A percentile compares a stretch with the other conserved stretches of the same genome.
phyloP scores from a whole-genome alignment of 2,888 invertebrate genomes.

The Caenorhabditis angaria region DNA sequence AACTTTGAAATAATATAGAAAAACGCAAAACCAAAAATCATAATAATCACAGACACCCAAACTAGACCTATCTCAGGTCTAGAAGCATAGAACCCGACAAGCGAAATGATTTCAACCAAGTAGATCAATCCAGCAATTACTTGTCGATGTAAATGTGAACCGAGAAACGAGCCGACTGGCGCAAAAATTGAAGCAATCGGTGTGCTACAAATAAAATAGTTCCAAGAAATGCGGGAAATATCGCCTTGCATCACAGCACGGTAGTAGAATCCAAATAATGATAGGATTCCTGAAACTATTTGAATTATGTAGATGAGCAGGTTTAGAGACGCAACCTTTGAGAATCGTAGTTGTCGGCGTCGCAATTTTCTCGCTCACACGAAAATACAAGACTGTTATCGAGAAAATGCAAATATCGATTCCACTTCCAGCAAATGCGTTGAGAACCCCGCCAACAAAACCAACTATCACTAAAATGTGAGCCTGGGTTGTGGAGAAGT shows the following conservation, averaged over 20 bases:
- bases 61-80: too few species aligned
- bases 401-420: slow-evolving; percentile 70
- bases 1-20: too few species aligned
- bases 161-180: slow-evolving; percentile 25
- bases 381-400: slow-evolving; percentile 60
- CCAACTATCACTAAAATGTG: slow-evolving; percentile 62
- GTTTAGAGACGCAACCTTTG: too few species aligned
- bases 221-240: slow-evolving; percentile 44
- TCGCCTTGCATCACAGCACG: slow-evolving; percentile 57
- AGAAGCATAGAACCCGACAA: slow-evolving; percentile 61
- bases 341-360: slow-evolving; percentile 71
- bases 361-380: slow-evolving; percentile 67
- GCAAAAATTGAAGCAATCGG: slow-evolving; percentile 24
- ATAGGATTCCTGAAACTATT: slow-evolving; percentile 46
- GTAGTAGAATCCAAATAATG: slow-evolving; percentile 62
- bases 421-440: slow-evolving; percentile 70
- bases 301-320: too few species aligned
- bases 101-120: slow-evolving; percentile 53
- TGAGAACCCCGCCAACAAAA: slow-evolving; percentile 67
- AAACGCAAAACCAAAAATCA: too few species aligned
- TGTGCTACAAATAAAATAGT: slow-evolving; percentile 41
- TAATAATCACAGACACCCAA: too few species aligned
- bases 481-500: slow-evolving; percentile 57
- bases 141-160: slow-evolving; percentile 39
- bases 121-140: slow-evolving; percentile 60